These are phyloP conservation scores for Pomacea maculata DNA, from an alignment of 1,140 invertebrate species.

Conservation along the genomic window DNA sequence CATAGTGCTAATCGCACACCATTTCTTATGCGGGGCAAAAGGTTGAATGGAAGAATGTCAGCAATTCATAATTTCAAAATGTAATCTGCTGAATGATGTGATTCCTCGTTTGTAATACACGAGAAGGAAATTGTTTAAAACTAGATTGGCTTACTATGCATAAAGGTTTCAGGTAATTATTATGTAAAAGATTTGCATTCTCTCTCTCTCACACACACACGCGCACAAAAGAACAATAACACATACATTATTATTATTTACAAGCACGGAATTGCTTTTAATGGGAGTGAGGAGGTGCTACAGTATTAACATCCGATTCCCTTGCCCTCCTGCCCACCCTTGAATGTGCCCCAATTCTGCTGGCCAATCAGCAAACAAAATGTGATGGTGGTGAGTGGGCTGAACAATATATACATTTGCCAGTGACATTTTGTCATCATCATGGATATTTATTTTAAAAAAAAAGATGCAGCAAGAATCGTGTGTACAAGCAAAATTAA, in stretches of 20 bases:
- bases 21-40: too few relatives aligned
- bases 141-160: not conserved
- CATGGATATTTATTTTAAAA: not conserved
- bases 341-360: not conserved
- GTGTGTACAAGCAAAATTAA: not conserved
- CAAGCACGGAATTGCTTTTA: slow-evolving; percentile 17
- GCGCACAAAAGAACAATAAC: not conserved
- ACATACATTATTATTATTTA: slow-evolving; percentile 8
- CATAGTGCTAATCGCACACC: too few relatives aligned
- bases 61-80: not conserved
- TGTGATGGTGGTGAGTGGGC: not conserved
- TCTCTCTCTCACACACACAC: not conserved
- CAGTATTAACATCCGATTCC: slow-evolving; percentile 4
- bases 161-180: not conserved
- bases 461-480: slow-evolving; percentile 1
- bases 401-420: not conserved
- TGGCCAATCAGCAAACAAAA: not conserved
- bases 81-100: too few relatives aligned
- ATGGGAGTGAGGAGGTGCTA: slow-evolving; percentile 15
- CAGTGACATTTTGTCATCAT: not conserved
- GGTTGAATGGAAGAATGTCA: too few relatives aligned
- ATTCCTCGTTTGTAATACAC: not conserved
- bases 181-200: not conserved
- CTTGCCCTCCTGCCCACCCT: not conserved
- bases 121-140: not conserved